A percentile compares a stretch with the other conserved stretches of the same genome.
Conservation (phyloP, 1,140 invertebrate genomes). For the Carcinoscorpius rotundicauda region DNA sequence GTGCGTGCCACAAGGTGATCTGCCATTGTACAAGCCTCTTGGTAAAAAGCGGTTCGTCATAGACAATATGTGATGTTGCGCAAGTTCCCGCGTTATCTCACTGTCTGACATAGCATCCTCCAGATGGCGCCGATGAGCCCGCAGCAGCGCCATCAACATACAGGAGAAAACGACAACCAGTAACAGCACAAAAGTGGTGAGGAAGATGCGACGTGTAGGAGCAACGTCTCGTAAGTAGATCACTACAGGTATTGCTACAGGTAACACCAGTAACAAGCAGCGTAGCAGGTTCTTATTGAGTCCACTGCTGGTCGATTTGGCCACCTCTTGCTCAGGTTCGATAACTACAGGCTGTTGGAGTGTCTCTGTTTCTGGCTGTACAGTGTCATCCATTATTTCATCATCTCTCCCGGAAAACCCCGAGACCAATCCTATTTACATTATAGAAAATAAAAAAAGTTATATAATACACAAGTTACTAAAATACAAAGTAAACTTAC, state of each 20-base stretch:
- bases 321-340: too few relatives aligned
- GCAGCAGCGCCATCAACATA: background rate
- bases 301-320: too few relatives aligned
- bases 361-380: too few relatives aligned
- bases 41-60: background rate
- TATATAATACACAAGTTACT: too few relatives aligned
- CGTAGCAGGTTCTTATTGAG: slow-evolving; percentile 1
- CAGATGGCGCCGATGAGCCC: background rate
- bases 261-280: background rate
- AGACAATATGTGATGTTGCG: background rate
- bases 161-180: slow-evolving; percentile 1
- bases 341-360: too few relatives aligned
- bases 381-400: too few relatives aligned
- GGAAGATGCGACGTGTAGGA: background rate
- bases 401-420: too few relatives aligned
- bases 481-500: too few relatives aligned
- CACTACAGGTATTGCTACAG: background rate
- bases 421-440: too few relatives aligned
- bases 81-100: background rate
- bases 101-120: background rate
- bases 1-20: too few relatives aligned
- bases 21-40: too few relatives aligned
- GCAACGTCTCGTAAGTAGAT: slow-evolving; percentile 1
- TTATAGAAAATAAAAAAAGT: too few relatives aligned
- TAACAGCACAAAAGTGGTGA: background rate